Percentiles rank a stretch among this genome's conserved stretches.
phyloP scores from a whole-genome alignment of 2,797 vertebrate genomes.

The Lepidocolaptes lacrymiger region DNA sequence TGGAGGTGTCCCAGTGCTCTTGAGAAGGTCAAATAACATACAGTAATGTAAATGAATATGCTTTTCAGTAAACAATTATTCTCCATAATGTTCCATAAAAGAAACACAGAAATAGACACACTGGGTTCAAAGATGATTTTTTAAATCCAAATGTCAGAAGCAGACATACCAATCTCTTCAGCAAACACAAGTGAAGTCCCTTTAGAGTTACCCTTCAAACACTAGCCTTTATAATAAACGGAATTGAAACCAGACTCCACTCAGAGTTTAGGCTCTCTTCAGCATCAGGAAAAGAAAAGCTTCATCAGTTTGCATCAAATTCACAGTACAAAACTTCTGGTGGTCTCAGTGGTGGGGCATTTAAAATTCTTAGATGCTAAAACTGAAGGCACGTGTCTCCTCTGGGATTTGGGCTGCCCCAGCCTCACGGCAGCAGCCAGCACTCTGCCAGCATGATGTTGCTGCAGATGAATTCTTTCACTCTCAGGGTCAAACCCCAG shows the following conservation, averaged over 20 bases:
- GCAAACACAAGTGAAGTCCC: background rate
- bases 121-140: background rate
- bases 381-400: background rate
- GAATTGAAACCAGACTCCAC: background rate
- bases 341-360: too few relatives aligned
- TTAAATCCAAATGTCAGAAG: background rate
- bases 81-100: background rate
- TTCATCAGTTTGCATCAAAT: background rate
- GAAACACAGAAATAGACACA: background rate
- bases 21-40: background rate
- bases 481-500: background rate
- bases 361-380: background rate
- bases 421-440: background rate
- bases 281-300: background rate
- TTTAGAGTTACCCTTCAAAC: background rate
- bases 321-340: background rate
- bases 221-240: background rate
- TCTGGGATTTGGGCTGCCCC: background rate
- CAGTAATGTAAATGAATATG: conserved; percentile 14
- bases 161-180: background rate
- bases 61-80: background rate
- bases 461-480: background rate
- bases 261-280: background rate
- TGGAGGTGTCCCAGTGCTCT: background rate
- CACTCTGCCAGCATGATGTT: fast-evolving